These are phyloP conservation scores for Dipodomys stephensi DNA, from an alignment of 2,113 vertebrate genomes.

Conservation along the genomic window DNA sequence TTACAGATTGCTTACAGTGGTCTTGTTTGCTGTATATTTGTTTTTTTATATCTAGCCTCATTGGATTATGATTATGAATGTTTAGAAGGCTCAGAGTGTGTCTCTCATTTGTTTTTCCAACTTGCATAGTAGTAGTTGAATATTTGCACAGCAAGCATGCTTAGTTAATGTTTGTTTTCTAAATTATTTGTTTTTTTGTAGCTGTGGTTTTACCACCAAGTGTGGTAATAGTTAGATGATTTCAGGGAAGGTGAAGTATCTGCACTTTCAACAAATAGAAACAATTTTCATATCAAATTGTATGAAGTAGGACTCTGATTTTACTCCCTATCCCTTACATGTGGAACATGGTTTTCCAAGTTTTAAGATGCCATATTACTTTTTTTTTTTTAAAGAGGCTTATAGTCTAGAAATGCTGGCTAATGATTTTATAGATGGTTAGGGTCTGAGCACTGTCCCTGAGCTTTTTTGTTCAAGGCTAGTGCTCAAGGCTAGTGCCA, in stretches of 20 bases:
- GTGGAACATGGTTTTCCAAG: background rate
- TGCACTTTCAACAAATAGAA: slow-evolving; percentile 34
- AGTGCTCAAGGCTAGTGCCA: too few relatives aligned
- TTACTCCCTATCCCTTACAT: background rate
- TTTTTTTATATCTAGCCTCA: background rate
- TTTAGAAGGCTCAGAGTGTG: background rate
- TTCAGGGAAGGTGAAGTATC: slow-evolving; percentile 30
- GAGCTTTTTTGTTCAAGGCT: too few relatives aligned
- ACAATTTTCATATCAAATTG: slow-evolving; percentile 26
- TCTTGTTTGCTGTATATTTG: slow-evolving; percentile 2
- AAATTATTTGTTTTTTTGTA: slow-evolving; percentile 53
- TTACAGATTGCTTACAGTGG: background rate
- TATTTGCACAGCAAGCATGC: background rate
- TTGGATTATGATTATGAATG: slow-evolving; percentile 9
- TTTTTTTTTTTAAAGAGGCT: background rate
- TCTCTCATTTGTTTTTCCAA: slow-evolving; percentile 8
- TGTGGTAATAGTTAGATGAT: background rate
- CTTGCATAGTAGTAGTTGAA: background rate
- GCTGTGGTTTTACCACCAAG: slow-evolving; percentile 10
- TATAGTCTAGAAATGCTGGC: background rate
- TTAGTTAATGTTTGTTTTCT: slow-evolving; percentile 51
- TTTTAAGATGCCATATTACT: background rate
- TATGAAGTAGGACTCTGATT: background rate
- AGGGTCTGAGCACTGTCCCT: too few relatives aligned
- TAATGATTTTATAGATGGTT: slow-evolving; percentile 23